Evolutionary conservation across 2,888 invertebrate genomes (phyloP), one percentile per base, ranked within the genome.

Genomic region (Gryllus longicercus): DNA sequence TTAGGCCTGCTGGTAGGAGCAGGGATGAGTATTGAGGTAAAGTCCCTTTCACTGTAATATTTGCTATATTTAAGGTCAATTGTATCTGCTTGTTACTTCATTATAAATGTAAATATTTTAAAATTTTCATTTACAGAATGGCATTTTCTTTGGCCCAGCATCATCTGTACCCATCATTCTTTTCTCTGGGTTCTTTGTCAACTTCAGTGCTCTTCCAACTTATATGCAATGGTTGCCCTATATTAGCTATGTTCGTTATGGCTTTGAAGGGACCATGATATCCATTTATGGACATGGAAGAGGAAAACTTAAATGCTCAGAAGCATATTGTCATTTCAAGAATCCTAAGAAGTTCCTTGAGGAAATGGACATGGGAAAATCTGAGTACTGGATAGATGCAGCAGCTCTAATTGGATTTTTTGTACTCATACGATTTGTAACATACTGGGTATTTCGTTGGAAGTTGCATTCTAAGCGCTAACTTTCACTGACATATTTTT

Each of bases 1-100:
- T 90, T 97, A 77, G 98, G 97, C 2, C 90, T 98, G 50, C 91
- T 98, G 81, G 96, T 98, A 84, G 97, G 98, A 79, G 97, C 97
- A 82, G 97, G 94, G 49, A 94, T 96, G 90, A 93, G 93, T 85
- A 92, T 96, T 79, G 95, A 96, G 89, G 92, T 92, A 87, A 82
- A 18, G n/a, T 76, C 11, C 23, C 23, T 23, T 18, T 76, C 14
- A 63, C n/a, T 38, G 8, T 0, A 75, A n/a, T 12, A n/a, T 75
- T n/a, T 8, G 2, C 50, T 76, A 23, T 16, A 38, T 14, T 76
- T 76, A 2, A 8, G 18, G 1, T 12, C 14, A 76, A 63, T 63
- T 18, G 16, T 63, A 38, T 38, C 0, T 38, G 1, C 38, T 8
- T 38, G 1, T 8, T 38, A 38, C 38, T 8, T 38, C 38, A 38